Percentiles rank a stretch among this genome's conserved stretches.
phyloP scores from a whole-genome alignment of 2,797 vertebrate species.

The Adelosebastes latens region DNA sequence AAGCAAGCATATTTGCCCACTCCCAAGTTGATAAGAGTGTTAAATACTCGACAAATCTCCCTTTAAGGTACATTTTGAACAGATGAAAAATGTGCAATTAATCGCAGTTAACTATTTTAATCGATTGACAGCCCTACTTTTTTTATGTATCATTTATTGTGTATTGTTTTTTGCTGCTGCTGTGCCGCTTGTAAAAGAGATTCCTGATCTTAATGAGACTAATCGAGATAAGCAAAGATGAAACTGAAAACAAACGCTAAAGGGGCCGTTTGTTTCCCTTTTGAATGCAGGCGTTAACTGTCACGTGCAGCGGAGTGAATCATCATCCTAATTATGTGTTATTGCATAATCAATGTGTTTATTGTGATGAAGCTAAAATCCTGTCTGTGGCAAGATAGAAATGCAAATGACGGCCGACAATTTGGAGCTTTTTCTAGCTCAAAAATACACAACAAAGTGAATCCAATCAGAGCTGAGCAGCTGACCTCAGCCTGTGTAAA shows the following conservation, averaged over 20 bases:
- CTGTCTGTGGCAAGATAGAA: not conserved
- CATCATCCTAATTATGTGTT: constrained; percentile 59
- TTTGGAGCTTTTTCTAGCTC: not conserved
- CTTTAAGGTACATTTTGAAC: no score
- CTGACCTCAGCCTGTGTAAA: constrained; percentile 56
- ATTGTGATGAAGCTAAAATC: constrained; percentile 38
- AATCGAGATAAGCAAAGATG: constrained; percentile 49
- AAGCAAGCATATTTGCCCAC: no score
- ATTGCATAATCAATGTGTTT: constrained; percentile 62
- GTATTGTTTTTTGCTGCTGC: not conserved
- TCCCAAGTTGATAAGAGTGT: no score
- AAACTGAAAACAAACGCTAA: constrained; percentile 12
- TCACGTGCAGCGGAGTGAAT: constrained; percentile 44
- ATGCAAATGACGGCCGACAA: constrained; percentile 25
- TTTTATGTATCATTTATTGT: constrained; percentile 12
- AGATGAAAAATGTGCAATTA: no score
- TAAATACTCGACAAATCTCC: no score
- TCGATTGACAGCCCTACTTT: no score
- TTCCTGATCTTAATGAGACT: constrained; percentile 45
- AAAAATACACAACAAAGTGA: constrained; percentile 47
- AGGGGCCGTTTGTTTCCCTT: constrained; percentile 37
- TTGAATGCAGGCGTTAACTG: constrained; percentile 25
- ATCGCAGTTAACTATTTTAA: no score
- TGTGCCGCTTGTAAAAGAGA: constrained; percentile 17
- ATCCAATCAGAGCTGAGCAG: constrained; percentile 55